phyloP scores from a whole-genome alignment of 2,113 vertebrate species.

The Ictalurus furcatus region DNA sequence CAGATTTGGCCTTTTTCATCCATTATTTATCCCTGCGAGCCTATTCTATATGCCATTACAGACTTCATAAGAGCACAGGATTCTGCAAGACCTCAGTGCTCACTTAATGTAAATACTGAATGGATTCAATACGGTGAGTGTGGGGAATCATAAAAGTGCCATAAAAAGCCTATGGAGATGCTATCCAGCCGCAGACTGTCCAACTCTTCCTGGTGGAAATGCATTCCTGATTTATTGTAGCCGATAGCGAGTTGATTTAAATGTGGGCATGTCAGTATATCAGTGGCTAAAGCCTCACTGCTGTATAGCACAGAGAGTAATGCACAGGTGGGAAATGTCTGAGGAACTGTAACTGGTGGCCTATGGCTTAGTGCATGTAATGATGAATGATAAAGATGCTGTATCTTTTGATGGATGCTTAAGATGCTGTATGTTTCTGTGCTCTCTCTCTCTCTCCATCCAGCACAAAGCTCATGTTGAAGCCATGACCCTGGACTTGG shows the following conservation, averaged over 20 bases:
- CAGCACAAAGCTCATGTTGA: conserved; percentile 96
- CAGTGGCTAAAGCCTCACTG: conserved; percentile 41
- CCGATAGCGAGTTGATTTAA: conserved; percentile 49
- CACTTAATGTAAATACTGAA: conserved; percentile 86
- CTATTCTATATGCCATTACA: conserved; percentile 96
- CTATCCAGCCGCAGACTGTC: conserved; percentile 45
- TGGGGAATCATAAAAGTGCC: conserved; percentile 56
- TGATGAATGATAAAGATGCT: conserved; percentile 31
- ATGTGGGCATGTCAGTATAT: conserved; percentile 45
- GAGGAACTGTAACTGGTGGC: conserved; percentile 17
- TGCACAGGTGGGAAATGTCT: conserved; percentile 42
- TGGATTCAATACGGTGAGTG: conserved; percentile 51
- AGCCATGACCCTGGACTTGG: conserved; percentile 90
- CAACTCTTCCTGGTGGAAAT: conserved; percentile 53
- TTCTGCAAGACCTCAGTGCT: conserved; percentile 82
- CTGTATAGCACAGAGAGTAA: conserved; percentile 34
- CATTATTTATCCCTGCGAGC: conserved; percentile 90
- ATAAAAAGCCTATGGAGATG: conserved; percentile 58
- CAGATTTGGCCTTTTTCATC: conserved; percentile 89
- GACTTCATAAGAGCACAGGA: conserved; percentile 90
- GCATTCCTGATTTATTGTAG: conserved; percentile 49
- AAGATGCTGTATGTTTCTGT: conserved; percentile 3
- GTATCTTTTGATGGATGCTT: conserved; percentile 24
- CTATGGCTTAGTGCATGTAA: background rate
- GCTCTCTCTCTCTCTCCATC: background rate